phyloP scores from a whole-genome alignment of 2,113 vertebrate species.

The Amphilophus citrinellus region DNA sequence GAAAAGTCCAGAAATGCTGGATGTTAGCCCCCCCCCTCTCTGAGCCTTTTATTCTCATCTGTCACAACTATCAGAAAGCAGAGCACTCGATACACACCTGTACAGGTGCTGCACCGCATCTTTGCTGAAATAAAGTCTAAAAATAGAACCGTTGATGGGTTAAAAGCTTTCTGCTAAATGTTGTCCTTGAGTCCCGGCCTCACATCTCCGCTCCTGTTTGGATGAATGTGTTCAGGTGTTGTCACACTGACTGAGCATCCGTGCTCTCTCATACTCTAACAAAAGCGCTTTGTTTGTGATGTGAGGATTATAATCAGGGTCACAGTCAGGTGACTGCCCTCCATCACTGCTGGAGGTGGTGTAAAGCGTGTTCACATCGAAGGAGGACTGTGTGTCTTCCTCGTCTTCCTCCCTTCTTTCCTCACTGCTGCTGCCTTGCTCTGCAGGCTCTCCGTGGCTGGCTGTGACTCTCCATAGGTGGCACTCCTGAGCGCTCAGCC shows the following conservation, averaged over 20 bases:
- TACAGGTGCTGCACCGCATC: background rate
- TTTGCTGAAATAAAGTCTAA: background rate
- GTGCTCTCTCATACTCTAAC: constrained; percentile 1
- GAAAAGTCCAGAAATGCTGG: background rate
- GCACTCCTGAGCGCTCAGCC: constrained; percentile 51
- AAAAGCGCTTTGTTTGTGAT: constrained; percentile 27
- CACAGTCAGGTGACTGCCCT: constrained; percentile 3
- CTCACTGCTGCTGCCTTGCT: background rate
- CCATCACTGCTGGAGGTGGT: constrained; percentile 42
- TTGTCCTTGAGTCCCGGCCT: background rate
- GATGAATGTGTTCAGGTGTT: background rate
- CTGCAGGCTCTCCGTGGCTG: background rate
- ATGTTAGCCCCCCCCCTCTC: no score
- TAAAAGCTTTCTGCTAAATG: background rate
- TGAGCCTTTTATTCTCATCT: background rate
- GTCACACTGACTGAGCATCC: background rate
- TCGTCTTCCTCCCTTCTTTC: background rate
- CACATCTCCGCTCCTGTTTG: background rate
- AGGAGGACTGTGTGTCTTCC: constrained; percentile 18
- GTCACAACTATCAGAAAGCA: background rate
- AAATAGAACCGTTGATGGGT: background rate
- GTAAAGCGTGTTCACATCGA: constrained; percentile 69
- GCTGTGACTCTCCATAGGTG: background rate
- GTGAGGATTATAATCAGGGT: constrained; percentile 63
- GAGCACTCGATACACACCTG: background rate